These are phyloP conservation scores for Cherax quadricarinatus DNA, from an alignment of 1,140 invertebrate species.

Conservation along the genomic window DNA sequence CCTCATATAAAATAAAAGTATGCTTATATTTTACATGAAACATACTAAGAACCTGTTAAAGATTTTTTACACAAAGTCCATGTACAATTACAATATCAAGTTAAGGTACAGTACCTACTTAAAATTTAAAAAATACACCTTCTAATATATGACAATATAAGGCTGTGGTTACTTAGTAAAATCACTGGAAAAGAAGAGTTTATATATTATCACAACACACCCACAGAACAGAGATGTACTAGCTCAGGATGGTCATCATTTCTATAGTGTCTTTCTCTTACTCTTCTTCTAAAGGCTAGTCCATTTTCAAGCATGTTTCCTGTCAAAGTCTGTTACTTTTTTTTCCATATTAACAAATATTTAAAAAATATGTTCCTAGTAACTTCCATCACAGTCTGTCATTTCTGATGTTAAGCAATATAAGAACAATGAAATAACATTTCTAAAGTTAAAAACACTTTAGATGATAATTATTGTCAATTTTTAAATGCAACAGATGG, in stretches of 20 bases:
- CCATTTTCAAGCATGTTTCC: not conserved
- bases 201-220: slow-evolving; percentile 46
- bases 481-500: not conserved
- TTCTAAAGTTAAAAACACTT: slow-evolving; percentile 16
- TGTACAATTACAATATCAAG: slow-evolving; percentile 45
- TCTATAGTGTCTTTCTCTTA: not conserved
- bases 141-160: slow-evolving; percentile 50
- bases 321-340: not conserved
- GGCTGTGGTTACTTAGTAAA: slow-evolving; percentile 45
- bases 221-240: not conserved
- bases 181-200: slow-evolving; percentile 33
- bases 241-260: too few relatives aligned
- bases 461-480: not conserved
- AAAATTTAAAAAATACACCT: slow-evolving; percentile 50
- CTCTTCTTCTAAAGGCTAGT: not conserved
- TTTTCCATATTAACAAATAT: too few relatives aligned
- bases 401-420: not conserved
- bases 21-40: slow-evolving; percentile 42
- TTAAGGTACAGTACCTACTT: slow-evolving; percentile 16
- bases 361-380: not conserved
- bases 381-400: not conserved
- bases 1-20: slow-evolving; percentile 38
- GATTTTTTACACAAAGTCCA: slow-evolving; percentile 24
- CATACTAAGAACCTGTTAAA: slow-evolving; percentile 36
- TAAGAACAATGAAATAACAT: not conserved